phyloP scores from a whole-genome alignment of 2,888 invertebrate species.

The Microplitis deprimator region DNA sequence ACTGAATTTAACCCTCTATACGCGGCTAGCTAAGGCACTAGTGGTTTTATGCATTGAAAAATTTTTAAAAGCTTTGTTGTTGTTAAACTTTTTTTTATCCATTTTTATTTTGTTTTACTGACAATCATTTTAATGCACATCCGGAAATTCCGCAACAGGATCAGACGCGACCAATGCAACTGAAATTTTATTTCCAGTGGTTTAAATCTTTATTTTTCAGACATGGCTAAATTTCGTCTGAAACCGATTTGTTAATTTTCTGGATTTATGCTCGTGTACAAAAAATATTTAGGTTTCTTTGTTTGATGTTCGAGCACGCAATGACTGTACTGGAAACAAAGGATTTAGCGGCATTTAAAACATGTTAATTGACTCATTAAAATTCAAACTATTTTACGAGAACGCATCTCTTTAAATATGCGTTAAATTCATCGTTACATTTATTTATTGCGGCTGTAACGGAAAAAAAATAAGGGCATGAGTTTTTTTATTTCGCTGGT shows the following conservation, averaged over 20 bases:
- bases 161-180: neutral
- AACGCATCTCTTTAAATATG: neutral
- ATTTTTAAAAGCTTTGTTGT: constrained; percentile 16
- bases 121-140: neutral
- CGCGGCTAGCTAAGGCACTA: neutral
- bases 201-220: too few species aligned
- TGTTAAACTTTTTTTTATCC: neutral
- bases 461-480: neutral
- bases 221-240: too few species aligned
- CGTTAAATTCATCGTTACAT: neutral
- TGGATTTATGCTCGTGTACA: too few species aligned
- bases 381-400: constrained; percentile 52
- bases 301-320: constrained; percentile 61
- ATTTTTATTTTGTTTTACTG: neutral
- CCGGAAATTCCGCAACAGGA: neutral
- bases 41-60: neutral
- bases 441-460: neutral
- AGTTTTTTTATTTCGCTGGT: neutral
- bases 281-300: constrained; percentile 56
- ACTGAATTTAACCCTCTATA: constrained; percentile 7
- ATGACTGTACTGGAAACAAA: too few species aligned
- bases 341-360: constrained; percentile 60
- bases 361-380: constrained; percentile 64
- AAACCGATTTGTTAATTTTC: too few species aligned
- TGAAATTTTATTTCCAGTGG: too few species aligned